Conservation (phyloP, 2,797 vertebrate genomes). For the Trematomus bernacchii region DNA sequence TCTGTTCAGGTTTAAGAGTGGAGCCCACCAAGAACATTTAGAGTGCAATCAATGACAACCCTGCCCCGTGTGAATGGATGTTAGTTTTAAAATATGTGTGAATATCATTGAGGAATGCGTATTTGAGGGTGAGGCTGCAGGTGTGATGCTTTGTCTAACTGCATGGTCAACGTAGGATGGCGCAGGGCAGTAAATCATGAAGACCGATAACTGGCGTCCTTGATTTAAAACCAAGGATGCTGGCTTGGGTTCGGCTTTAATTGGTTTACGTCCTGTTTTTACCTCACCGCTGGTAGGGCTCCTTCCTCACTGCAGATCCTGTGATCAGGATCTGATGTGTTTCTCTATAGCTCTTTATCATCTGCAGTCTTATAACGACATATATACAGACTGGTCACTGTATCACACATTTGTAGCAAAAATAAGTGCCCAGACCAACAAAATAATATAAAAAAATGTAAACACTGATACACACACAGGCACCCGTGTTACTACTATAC, state of each 20-base stretch:
- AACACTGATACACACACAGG: conserved; percentile 58
- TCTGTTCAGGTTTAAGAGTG: conserved; percentile 34
- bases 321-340: conserved; percentile 61
- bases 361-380: conserved; percentile 78
- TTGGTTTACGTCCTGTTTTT: conserved; percentile 68
- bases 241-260: conserved; percentile 45
- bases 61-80: conserved; percentile 33
- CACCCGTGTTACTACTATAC: conserved; percentile 62
- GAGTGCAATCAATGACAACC: conserved; percentile 37
- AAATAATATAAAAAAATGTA: conserved; percentile 49
- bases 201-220: conserved; percentile 1
- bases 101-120: conserved; percentile 9
- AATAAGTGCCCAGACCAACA: conserved; percentile 88
- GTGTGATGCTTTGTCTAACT: conserved; percentile 25
- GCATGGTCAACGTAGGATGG: conserved; percentile 4
- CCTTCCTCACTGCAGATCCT: conserved; percentile 68
- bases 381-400: conserved; percentile 88
- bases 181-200: conserved; percentile 13
- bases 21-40: conserved; percentile 20
- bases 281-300: conserved; percentile 76
- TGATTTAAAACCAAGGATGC: conserved; percentile 12
- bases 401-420: conserved; percentile 88
- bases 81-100: conserved; percentile 21
- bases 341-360: conserved; percentile 80
- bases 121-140: conserved; percentile 36